Evolutionary conservation across 2,113 vertebrate species (phyloP).

Genomic region (Nymphicus hollandicus): DNA sequence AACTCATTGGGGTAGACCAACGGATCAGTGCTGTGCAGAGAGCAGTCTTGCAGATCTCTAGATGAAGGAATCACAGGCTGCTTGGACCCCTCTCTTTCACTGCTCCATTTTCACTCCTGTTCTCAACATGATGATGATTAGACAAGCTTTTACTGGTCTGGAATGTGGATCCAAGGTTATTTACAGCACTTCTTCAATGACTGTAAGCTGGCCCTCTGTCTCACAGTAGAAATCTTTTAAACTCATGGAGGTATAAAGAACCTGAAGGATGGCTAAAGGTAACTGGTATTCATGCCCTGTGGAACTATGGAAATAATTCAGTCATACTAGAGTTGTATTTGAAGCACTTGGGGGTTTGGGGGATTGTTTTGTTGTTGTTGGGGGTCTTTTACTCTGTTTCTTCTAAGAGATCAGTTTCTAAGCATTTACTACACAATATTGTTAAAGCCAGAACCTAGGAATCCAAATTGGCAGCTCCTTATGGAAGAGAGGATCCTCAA

Average conservation of each 20-base stretch:
- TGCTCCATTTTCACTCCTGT: background rate
- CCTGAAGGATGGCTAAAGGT: background rate
- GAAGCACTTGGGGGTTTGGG: background rate
- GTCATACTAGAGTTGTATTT: background rate
- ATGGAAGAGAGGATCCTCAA: background rate
- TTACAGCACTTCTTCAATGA: background rate
- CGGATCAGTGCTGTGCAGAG: background rate
- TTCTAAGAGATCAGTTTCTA: background rate
- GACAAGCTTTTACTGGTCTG: background rate
- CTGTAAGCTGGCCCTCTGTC: background rate
- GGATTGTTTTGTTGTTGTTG: background rate
- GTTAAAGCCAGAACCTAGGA: background rate
- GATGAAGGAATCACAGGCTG: background rate
- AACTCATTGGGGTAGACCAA: background rate
- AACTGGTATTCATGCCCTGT: background rate
- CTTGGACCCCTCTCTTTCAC: background rate
- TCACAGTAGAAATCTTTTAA: background rate
- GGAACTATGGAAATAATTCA: background rate
- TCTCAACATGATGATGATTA: background rate
- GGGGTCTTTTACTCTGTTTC: background rate
- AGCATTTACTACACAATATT: background rate
- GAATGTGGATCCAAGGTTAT: background rate
- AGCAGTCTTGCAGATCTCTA: rapidly evolving
- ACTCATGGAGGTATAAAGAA: background rate
- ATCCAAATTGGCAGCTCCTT: background rate